These are phyloP conservation scores for Trachythela sp. DNA, from an alignment of 64 coral and sea anemone species.

Conservation along the genomic window DNA sequence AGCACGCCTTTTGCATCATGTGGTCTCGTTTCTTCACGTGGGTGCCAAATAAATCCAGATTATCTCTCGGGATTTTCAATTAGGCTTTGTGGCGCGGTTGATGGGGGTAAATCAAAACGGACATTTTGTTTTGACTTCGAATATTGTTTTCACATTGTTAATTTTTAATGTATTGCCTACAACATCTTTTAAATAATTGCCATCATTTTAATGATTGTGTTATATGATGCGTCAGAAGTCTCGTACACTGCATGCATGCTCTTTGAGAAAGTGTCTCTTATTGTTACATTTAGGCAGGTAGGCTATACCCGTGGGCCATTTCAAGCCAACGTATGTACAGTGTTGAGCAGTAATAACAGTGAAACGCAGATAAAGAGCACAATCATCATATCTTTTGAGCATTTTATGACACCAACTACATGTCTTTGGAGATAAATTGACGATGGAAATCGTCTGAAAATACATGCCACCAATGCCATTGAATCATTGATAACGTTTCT, in stretches of 20 bases:
- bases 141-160: neutral
- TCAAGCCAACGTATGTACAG: neutral
- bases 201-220: neutral
- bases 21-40: conserved; percentile 4
- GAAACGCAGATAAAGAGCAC: too few relatives aligned
- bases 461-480: too few relatives aligned
- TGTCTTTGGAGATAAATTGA: too few relatives aligned
- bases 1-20: neutral
- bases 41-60: neutral
- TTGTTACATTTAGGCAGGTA: too few relatives aligned
- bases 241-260: too few relatives aligned
- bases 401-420: too few relatives aligned
- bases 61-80: neutral
- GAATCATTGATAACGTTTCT: too few relatives aligned
- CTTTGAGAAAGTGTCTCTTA: too few relatives aligned
- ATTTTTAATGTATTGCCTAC: conserved; percentile 1
- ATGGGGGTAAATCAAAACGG: neutral
- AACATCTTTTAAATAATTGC: neutral
- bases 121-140: neutral
- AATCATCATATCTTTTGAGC: neutral
- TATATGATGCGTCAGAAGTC: neutral
- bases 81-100: neutral
- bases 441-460: too few relatives aligned
- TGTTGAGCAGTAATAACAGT: neutral
- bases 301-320: neutral